Base-by-base conservation (phyloP, 2,113 vertebrate genomes). In the Amazona guildingii region DNA sequence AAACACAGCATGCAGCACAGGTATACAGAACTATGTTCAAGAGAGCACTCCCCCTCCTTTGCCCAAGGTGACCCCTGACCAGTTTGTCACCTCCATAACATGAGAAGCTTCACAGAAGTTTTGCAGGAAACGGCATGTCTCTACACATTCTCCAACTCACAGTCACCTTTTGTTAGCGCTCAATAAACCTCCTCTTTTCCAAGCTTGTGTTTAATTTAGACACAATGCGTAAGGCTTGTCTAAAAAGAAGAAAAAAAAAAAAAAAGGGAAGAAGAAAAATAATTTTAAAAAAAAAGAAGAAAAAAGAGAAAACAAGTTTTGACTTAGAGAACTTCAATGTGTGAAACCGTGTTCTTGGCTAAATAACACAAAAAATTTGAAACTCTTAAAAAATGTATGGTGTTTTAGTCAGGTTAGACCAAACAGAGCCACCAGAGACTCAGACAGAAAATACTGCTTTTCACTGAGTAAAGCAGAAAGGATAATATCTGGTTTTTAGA, bases 141-240 rank as follows among this genome's bases (percentile, higher is more conserved):
- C 66, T 49, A 35, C 37, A 15, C 37, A 0, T 54, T 59, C 63
- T 39, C 66, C 70, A 81, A 27, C 48, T 72, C 77, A 19, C 33
- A 19, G 70, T 24, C 69, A 75, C 69, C 61, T 72, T 83, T 88
- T 17, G 57, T n/a, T 74, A 77, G 31, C 18, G 16, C 63, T 70
- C 24, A 9, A 33, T n/a, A 62, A 95, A 86, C 17, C n/a, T 28
- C 7, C 27, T 69, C 51, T 44, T 83, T 48, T 72, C 55, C 37
- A 59, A 68, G 61, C 29, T 49, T 12, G 49, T 64, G 67, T 59
- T 94, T 91, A 66, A 93, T 90, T 97, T 75, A 87, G 91, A 49
- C 94, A 83, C 76, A 72, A 75, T 11, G 52, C 75, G 94, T 48
- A 63, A 59, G 67, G 41, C n/a, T 86, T 59, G 57, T 59, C 33